Evolutionary conservation across 2,888 invertebrate species (phyloP).

Genomic region (Lapara coniferarum): DNA sequence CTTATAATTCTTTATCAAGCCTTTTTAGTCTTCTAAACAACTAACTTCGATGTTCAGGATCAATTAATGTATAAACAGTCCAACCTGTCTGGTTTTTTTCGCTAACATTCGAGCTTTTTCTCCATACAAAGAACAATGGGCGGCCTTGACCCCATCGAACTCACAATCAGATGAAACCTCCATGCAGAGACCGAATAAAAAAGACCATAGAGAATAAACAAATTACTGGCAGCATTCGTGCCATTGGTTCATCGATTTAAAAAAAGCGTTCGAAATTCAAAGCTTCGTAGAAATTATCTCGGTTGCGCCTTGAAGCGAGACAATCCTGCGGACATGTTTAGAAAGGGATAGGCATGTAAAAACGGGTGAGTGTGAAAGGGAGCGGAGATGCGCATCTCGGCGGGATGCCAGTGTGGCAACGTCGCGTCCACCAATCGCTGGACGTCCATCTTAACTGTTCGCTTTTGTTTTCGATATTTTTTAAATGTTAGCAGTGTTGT

Average conservation of each 20-base stretch:
- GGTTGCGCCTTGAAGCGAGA: slow-evolving; percentile 80
- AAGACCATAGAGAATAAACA: slow-evolving; percentile 41
- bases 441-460: slow-evolving; percentile 66
- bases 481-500: slow-evolving; percentile 12
- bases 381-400: slow-evolving; percentile 65
- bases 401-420: slow-evolving; percentile 75
- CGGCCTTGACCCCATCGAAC: slow-evolving; percentile 39
- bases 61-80: slow-evolving; percentile 14
- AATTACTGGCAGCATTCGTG: slow-evolving; percentile 36
- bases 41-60: neutral
- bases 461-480: slow-evolving; percentile 63
- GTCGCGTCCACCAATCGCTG: slow-evolving; percentile 79
- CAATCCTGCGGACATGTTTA: slow-evolving; percentile 74
- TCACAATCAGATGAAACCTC: slow-evolving; percentile 26
- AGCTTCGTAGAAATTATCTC: slow-evolving; percentile 81
- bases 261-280: slow-evolving; percentile 74
- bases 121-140: slow-evolving; percentile 38
- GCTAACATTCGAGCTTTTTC: slow-evolving; percentile 36
- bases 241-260: slow-evolving; percentile 63
- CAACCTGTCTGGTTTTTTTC: slow-evolving; percentile 26
- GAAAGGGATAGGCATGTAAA: slow-evolving; percentile 52
- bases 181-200: slow-evolving; percentile 31
- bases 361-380: slow-evolving; percentile 45
- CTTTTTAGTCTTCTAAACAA: neutral
- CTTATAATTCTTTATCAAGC: neutral